Conservation (phyloP, 2,888 invertebrate species). For the Zygaena filipendulae region DNA sequence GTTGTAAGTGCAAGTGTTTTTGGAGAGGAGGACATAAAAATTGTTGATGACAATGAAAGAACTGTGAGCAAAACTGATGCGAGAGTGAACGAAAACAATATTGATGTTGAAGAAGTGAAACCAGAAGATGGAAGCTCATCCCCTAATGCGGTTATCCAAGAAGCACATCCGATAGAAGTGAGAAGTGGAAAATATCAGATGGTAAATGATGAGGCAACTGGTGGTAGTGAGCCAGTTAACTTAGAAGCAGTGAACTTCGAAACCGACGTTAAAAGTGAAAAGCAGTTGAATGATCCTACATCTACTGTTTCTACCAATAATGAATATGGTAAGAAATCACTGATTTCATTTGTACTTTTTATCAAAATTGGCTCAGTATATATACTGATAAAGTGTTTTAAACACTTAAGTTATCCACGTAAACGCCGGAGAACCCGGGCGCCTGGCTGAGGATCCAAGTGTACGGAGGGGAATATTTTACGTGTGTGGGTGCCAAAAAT, state of each 20-base stretch:
- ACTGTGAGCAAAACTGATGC: constrained; percentile 25
- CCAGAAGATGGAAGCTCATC: constrained; percentile 18
- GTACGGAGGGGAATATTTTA: too few relatives aligned
- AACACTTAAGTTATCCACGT: too few relatives aligned
- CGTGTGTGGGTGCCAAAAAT: too few relatives aligned
- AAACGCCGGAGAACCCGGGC: too few relatives aligned
- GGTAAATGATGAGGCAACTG: constrained; percentile 35
- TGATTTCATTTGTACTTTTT: too few relatives aligned
- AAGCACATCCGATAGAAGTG: constrained; percentile 31
- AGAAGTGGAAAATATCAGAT: constrained; percentile 53
- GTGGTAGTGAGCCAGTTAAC: constrained; percentile 31
- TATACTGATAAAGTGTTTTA: too few relatives aligned
- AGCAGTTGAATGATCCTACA: constrained; percentile 31
- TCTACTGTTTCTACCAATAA: constrained; percentile 38
- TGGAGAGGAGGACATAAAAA: constrained; percentile 41
- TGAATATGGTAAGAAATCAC: constrained; percentile 44
- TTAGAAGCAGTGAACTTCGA: constrained; percentile 34
- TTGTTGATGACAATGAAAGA: constrained; percentile 31
- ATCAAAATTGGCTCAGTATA: too few relatives aligned
- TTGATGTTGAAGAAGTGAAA: constrained; percentile 19
- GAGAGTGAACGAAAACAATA: constrained; percentile 15
- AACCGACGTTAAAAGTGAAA: constrained; percentile 36
- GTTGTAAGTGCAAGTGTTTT: constrained; percentile 43
- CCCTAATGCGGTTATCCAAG: constrained; percentile 18
- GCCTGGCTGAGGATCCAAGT: too few relatives aligned